phyloP scores from a whole-genome alignment of 2,797 vertebrate species.

The Okamejei kenojei region DNA sequence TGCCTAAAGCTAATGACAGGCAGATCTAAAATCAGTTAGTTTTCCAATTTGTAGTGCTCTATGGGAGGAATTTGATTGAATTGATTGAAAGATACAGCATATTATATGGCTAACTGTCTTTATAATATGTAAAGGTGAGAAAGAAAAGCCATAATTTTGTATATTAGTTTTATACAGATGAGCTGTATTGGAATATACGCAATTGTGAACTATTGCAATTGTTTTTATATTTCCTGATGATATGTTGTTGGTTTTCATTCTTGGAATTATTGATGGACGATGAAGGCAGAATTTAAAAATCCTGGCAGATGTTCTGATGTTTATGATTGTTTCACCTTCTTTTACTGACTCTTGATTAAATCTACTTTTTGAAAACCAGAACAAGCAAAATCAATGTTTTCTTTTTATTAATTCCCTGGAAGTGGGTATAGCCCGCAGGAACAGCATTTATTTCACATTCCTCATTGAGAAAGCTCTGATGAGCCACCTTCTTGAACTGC shows the following conservation, averaged over 20 bases:
- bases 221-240: neutral
- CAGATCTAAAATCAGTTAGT: neutral
- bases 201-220: neutral
- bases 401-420: too few species aligned
- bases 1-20: neutral
- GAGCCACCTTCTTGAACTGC: too few species aligned
- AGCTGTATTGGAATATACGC: neutral
- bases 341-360: neutral
- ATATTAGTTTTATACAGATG: neutral
- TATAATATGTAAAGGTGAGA: neutral
- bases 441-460: too few species aligned
- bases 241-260: neutral
- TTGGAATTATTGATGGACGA: neutral
- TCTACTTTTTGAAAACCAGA: neutral
- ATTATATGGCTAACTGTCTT: neutral
- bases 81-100: too few species aligned
- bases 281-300: neutral
- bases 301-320: neutral
- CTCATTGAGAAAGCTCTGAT: too few species aligned
- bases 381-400: neutral
- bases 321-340: neutral
- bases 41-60: neutral
- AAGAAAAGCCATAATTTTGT: neutral
- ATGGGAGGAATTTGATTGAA: neutral
- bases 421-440: too few species aligned